A percentile compares a stretch with the other conserved stretches of the same genome.
These are phyloP conservation scores for Zosterops lateralis DNA, from an alignment of 2,113 vertebrate species.

Conservation along the genomic window DNA sequence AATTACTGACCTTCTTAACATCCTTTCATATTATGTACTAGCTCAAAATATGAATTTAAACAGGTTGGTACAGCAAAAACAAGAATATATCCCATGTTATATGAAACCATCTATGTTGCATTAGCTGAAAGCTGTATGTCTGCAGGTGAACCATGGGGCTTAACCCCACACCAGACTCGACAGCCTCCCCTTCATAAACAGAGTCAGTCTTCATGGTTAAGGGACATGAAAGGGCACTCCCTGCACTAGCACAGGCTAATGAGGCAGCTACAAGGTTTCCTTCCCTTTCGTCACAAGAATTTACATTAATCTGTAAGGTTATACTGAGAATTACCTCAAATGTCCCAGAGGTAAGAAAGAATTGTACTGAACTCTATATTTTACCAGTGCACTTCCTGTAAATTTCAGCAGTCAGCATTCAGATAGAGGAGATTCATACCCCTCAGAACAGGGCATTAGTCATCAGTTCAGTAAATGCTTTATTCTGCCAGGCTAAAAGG, in stretches of 20 bases:
- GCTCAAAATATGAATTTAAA: neutral
- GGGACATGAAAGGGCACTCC: neutral
- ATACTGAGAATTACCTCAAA: neutral
- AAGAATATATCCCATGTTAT: neutral
- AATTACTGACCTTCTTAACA: neutral
- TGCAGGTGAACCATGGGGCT: neutral
- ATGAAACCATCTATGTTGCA: fast-evolving
- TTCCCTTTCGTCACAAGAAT: neutral
- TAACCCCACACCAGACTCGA: neutral
- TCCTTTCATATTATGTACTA: neutral
- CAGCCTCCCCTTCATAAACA: neutral
- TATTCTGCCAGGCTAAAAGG: neutral
- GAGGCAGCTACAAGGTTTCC: neutral
- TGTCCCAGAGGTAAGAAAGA: neutral
- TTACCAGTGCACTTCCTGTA: neutral
- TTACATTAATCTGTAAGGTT: neutral
- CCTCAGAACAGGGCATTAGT: neutral
- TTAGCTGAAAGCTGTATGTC: neutral
- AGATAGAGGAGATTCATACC: neutral
- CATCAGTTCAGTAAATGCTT: neutral
- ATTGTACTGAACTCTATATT: neutral
- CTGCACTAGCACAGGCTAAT: neutral
- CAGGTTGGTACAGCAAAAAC: neutral
- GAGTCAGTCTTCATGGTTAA: neutral
- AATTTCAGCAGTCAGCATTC: neutral